Evolutionary conservation across 2,113 vertebrate species (phyloP), one percentile per base, ranked within the genome.

Genomic region (Oncorhynchus clarkii): DNA sequence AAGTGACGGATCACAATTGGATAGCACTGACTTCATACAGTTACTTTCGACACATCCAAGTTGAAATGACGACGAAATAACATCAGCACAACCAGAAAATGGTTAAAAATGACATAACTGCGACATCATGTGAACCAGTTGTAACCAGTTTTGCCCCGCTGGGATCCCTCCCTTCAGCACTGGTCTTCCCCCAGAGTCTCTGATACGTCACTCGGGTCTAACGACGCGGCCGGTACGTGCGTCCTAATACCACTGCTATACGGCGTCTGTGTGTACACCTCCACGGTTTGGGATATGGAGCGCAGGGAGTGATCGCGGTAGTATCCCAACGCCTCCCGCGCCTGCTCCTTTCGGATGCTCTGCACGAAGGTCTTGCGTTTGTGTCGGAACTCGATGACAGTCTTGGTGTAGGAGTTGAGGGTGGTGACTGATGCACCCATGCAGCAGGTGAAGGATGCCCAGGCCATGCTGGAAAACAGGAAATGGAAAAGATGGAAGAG

Each of bases 361-460:
- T 96, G 96, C 89, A 96, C 96, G 59, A 96, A 97, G 75, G 96
- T 95, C 88, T 96, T 97, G 85, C 95, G 95, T 86, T 97, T 97
- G 93, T 96, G 95, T 60, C 96, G 93, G 93, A 98, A 98, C 92
- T 98, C 97, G n/a, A 98, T 96, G 91, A 98, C 96, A 7, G 96
- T 98, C 93, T 98, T 98, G 0, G 97, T 98, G 91, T 98, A 98
- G 71, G 97, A 97, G 94, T 98, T 98, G 88, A 98, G 92, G 9
- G 97, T 98, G 87, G 96, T 98, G 85, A 98, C 96, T 0, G 97
- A 98, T 24, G 97, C 97, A 0, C 96, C 96, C 97, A 98, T 98
- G 83, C 97, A 98, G 90, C 95, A 98, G 86, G 96, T 98, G 81
- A 98, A 98, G 65, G 97, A 98, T 2, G 95, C 96, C 97, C 97